phyloP scores from a whole-genome alignment of 2,888 invertebrate species.

The Apotomis betuletana region DNA sequence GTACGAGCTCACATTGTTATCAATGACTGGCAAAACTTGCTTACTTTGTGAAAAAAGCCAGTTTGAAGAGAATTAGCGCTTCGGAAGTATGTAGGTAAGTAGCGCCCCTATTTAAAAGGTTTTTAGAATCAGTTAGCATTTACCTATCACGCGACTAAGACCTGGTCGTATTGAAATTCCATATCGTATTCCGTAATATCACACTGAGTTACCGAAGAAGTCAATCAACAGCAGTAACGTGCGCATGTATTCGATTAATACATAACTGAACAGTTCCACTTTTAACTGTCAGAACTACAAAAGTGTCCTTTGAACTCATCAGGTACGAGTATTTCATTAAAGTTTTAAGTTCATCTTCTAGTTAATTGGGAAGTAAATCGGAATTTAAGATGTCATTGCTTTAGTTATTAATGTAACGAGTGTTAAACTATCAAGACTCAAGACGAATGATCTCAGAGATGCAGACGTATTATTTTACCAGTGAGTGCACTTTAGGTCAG shows the following conservation, averaged over 20 bases:
- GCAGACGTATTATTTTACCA: no score
- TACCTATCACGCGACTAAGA: not conserved
- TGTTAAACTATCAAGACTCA: not conserved
- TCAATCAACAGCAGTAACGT: conserved; percentile 3
- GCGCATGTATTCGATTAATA: conserved; percentile 25
- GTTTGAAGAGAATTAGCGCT: conserved; percentile 24
- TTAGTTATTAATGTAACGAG: conserved; percentile 12
- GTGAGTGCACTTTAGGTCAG: no score
- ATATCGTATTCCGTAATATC: not conserved
- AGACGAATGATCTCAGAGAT: no score
- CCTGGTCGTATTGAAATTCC: not conserved
- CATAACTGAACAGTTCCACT: conserved; percentile 8
- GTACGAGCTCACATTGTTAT: conserved; percentile 31
- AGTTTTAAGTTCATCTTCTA: conserved; percentile 3
- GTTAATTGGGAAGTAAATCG: conserved; percentile 1
- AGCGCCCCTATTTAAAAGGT: conserved; percentile 9
- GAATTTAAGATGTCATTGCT: no score
- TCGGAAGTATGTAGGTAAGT: conserved; percentile 29
- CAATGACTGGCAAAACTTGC: conserved; percentile 57
- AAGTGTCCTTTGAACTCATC: conserved; percentile 27
- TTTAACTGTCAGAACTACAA: conserved; percentile 12
- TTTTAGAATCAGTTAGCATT: conserved; percentile 1
- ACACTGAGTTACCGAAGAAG: not conserved
- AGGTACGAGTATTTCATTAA: not conserved
- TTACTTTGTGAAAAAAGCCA: conserved; percentile 27